These are phyloP conservation scores for Hirtodrosophila confusa DNA, from an alignment of 2,888 invertebrate species.

Conservation along the genomic window DNA sequence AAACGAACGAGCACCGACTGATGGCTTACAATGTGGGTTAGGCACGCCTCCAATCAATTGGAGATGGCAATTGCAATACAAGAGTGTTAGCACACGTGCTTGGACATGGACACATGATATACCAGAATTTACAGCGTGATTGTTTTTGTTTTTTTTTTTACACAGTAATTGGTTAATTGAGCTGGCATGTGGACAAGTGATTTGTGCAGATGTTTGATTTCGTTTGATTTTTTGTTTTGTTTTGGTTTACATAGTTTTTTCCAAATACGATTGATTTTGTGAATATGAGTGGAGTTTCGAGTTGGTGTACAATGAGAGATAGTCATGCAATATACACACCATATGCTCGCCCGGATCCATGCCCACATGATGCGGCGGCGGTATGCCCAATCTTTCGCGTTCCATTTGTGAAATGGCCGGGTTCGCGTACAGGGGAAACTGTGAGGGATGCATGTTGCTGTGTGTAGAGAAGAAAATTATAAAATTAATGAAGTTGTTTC, in stretches of 20 bases:
- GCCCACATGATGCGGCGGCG: constrained; percentile 86
- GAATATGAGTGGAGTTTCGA: constrained; percentile 76
- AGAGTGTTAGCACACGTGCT: constrained; percentile 54
- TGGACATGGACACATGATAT: constrained; percentile 53
- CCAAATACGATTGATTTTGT: constrained; percentile 84
- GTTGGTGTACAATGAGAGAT: constrained; percentile 45
- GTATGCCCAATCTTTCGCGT: constrained; percentile 93
- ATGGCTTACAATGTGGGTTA: constrained; percentile 47
- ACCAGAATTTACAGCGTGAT: constrained; percentile 6
- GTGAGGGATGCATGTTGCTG: constrained; percentile 87
- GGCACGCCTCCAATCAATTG: constrained; percentile 32
- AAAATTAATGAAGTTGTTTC: not conserved
- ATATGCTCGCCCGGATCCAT: constrained; percentile 94
- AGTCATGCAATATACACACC: constrained; percentile 85
- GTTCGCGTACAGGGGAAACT: constrained; percentile 88
- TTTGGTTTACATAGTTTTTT: constrained; percentile 1
- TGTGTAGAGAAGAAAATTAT: not conserved
- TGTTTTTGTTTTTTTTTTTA: not conserved
- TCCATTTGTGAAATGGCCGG: constrained; percentile 93
- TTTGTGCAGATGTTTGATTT: constrained; percentile 51
- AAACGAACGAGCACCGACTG: constrained; percentile 49
- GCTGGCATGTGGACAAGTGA: constrained; percentile 55
- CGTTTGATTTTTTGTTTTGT: constrained; percentile 25
- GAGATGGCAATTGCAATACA: constrained; percentile 11
- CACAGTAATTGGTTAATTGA: constrained; percentile 35